These are phyloP conservation scores for Drosophila guanche DNA, from an alignment of 1,140 invertebrate species.

Conservation along the genomic window DNA sequence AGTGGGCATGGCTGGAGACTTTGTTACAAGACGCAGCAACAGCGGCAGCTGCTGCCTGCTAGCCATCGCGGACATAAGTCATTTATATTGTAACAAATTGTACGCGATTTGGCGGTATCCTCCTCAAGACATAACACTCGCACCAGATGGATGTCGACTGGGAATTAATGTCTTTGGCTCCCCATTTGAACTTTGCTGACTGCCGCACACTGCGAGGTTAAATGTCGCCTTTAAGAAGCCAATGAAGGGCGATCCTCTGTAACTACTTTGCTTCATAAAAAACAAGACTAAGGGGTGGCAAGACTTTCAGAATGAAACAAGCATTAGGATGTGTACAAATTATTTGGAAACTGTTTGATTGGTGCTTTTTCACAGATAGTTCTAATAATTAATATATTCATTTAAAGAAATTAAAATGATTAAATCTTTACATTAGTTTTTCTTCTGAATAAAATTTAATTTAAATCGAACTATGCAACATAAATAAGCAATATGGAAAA, in stretches of 20 bases:
- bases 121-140: constrained; percentile 54
- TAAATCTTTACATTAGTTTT: too few relatives aligned
- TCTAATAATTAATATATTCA: too few relatives aligned
- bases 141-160: constrained; percentile 52
- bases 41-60: constrained; percentile 60
- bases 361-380: too few relatives aligned
- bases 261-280: constrained; percentile 40
- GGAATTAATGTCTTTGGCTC: constrained; percentile 69
- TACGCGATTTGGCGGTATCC: constrained; percentile 69
- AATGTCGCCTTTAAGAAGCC: constrained; percentile 55
- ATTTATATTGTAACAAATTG: constrained; percentile 83
- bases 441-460: too few relatives aligned
- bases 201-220: constrained; percentile 46
- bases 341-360: background rate
- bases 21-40: constrained; percentile 29
- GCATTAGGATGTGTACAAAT: background rate
- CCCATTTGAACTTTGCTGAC: constrained; percentile 60
- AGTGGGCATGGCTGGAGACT: constrained; percentile 1
- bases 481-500: too few relatives aligned
- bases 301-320: background rate
- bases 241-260: constrained; percentile 23
- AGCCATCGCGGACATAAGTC: constrained; percentile 75
- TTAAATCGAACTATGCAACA: too few relatives aligned
- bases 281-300: constrained; percentile 21
- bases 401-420: too few relatives aligned